Evolutionary conservation across 1,140 invertebrate species (phyloP).

Genomic region (Cherax quadricarinatus): DNA sequence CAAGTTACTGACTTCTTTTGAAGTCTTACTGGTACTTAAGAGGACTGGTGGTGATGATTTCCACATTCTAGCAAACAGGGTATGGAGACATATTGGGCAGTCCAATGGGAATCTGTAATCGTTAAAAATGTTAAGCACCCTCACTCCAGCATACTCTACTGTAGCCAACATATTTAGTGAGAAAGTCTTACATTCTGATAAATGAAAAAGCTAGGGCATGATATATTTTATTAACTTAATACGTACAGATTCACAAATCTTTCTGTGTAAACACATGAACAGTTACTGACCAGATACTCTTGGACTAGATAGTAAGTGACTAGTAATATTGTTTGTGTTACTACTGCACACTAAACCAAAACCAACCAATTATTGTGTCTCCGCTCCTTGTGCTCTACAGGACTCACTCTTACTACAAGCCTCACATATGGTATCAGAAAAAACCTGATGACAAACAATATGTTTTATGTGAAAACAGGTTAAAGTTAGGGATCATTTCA

Average conservation of each 20-base stretch:
- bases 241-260: constrained; percentile 15
- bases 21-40: too few species aligned
- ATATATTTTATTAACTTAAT: constrained; percentile 17
- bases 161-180: too few species aligned
- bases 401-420: neutral
- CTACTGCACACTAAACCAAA: constrained; percentile 14
- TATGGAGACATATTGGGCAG: too few species aligned
- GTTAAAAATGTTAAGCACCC: too few species aligned
- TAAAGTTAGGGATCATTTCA: neutral
- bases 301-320: neutral
- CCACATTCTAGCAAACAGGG: too few species aligned
- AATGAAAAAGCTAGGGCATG: neutral
- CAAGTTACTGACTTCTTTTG: too few species aligned
- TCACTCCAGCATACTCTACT: too few species aligned
- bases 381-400: neutral
- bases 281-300: constrained; percentile 15
- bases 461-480: neutral
- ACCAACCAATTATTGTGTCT: constrained; percentile 10
- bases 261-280: neutral
- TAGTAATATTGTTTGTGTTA: constrained; percentile 8
- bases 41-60: too few species aligned
- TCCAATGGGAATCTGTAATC: too few species aligned
- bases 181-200: neutral
- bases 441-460: neutral
- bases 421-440: neutral